Evolutionary conservation across 1,140 invertebrate genomes (phyloP).

Genomic region (Ericerus pela): DNA sequence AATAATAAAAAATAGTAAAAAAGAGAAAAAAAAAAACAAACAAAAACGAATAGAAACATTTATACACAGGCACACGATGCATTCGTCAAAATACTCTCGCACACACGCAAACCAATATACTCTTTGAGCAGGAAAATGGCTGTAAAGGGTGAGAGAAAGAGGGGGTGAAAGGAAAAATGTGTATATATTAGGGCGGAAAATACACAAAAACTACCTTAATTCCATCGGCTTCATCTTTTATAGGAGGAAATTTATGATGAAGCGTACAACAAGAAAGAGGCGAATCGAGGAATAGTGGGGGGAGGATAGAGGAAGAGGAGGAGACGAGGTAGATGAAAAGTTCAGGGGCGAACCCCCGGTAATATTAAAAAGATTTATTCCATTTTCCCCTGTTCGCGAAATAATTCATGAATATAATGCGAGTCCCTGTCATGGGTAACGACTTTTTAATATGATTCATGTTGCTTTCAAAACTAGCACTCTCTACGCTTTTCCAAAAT

Average conservation of each 20-base stretch:
- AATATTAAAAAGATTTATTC: constrained; percentile 12
- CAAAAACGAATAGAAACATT: too few relatives aligned
- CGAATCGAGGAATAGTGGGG: neutral
- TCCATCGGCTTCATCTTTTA: constrained; percentile 12
- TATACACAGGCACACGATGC: too few relatives aligned
- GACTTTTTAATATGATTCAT: constrained; percentile 11
- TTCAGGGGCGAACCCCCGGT: constrained; percentile 7
- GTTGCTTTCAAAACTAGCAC: constrained; percentile 8
- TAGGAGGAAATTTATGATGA: constrained; percentile 10
- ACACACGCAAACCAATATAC: too few relatives aligned
- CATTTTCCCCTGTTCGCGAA: constrained; percentile 9
- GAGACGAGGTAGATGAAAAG: neutral
- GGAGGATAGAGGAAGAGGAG: neutral
- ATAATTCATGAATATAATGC: constrained; percentile 11
- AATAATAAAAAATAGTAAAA: too few relatives aligned
- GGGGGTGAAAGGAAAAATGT: constrained; percentile 3
- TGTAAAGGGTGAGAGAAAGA: neutral
- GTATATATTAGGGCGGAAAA: constrained; percentile 7
- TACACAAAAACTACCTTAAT: constrained; percentile 12
- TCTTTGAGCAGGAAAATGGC: too few relatives aligned
- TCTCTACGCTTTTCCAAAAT: neutral
- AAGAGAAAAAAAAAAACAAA: too few relatives aligned
- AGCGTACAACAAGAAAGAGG: constrained; percentile 7
- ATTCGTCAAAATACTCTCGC: too few relatives aligned
- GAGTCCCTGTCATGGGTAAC: constrained; percentile 10